Percentiles rank a stretch among this genome's conserved stretches.
Evolutionary conservation across 2,888 invertebrate species (phyloP).

Genomic region (Drosophila flavopinicola): DNA sequence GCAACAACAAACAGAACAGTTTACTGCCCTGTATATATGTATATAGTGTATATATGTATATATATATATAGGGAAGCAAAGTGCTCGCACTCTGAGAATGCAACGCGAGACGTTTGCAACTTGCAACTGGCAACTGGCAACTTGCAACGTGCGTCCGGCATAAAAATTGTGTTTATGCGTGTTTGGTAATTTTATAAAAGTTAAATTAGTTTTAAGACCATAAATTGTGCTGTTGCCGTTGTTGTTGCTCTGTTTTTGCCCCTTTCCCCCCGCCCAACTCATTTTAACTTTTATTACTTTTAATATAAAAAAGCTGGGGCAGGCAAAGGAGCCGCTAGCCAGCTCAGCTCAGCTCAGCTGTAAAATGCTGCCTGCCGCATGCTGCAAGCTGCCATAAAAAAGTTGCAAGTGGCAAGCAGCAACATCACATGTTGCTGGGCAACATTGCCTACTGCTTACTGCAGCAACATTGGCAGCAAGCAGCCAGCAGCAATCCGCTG

Average conservation of each 20-base stretch:
- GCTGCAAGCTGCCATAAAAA: constrained; percentile 73
- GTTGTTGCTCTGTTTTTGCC: constrained; percentile 14
- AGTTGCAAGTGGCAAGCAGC: constrained; percentile 63
- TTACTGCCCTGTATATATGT: constrained; percentile 56
- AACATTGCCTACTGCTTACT: constrained; percentile 33
- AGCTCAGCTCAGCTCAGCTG: constrained; percentile 67
- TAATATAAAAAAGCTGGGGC: constrained; percentile 74
- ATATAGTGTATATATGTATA: constrained; percentile 12
- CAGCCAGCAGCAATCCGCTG: constrained; percentile 31
- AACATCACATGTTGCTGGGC: constrained; percentile 62
- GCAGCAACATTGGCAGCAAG: constrained; percentile 49
- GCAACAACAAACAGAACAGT: constrained; percentile 61
- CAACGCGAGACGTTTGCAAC: constrained; percentile 56
- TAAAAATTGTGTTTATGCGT: constrained; percentile 81
- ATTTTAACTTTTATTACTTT: constrained; percentile 80
- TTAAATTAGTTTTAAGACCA: constrained; percentile 80
- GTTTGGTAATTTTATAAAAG: constrained; percentile 81
- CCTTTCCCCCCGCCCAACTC: constrained; percentile 40
- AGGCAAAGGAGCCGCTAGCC: constrained; percentile 49
- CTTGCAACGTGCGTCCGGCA: constrained; percentile 75
- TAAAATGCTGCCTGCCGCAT: too few relatives aligned
- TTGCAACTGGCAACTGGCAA: constrained; percentile 19
- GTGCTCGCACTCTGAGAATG: constrained; percentile 19
- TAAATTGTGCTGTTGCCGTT: constrained; percentile 63
- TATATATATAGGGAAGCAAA: too few relatives aligned